Evolutionary conservation across 1,140 invertebrate genomes (phyloP).

Genomic region (Maniola jurtina): DNA sequence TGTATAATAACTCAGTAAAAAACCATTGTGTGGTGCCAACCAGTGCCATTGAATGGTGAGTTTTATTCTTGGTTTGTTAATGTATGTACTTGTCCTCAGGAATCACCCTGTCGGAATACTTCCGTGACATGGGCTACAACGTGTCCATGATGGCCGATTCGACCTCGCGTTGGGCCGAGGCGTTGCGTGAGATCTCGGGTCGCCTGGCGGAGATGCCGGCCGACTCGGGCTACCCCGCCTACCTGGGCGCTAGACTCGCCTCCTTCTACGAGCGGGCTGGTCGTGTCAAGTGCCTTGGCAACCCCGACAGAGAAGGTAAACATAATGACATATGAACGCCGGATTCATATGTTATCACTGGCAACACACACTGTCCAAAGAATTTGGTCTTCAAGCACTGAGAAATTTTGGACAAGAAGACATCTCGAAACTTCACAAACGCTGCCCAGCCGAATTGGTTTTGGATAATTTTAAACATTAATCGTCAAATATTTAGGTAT

Average conservation of each 20-base stretch:
- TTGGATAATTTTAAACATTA: no score
- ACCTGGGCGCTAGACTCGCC: conserved; percentile 97
- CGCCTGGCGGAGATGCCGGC: conserved; percentile 99
- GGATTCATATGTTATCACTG: no score
- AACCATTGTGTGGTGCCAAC: no score
- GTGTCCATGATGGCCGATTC: conserved; percentile 99
- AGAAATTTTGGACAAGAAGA: no score
- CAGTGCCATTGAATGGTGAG: no score
- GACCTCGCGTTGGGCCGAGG: conserved; percentile 99
- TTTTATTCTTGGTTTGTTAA: neutral
- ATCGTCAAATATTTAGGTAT: no score
- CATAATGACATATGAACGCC: no score
- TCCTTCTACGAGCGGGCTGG: conserved; percentile 99
- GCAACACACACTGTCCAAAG: no score
- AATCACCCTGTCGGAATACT: conserved; percentile 99
- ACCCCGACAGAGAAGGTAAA: conserved; percentile 94
- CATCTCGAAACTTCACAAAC: no score
- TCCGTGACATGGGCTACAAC: conserved; percentile 99
- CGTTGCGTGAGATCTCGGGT: conserved; percentile 99
- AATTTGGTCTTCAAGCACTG: no score
- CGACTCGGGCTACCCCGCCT: conserved; percentile 99
- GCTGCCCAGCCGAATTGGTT: no score
- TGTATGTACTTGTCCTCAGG: conserved; percentile 74
- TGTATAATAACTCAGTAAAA: no score
- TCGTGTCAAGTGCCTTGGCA: conserved; percentile 97